Conservation (phyloP, 2,113 vertebrate species). For the Archilochus colubris region DNA sequence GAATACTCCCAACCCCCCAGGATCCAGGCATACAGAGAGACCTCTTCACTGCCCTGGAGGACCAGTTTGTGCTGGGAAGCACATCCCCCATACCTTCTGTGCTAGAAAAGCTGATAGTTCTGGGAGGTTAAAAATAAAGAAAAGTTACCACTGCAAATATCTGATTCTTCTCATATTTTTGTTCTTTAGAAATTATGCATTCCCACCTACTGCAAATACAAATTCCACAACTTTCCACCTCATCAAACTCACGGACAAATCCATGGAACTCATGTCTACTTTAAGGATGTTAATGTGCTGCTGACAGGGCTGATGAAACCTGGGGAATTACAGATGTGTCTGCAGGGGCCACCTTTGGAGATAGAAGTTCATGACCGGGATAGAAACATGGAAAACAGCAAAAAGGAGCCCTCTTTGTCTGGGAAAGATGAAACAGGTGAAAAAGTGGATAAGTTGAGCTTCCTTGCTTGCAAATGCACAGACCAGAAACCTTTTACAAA, state of each 20-base stretch:
- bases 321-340: constrained; percentile 73
- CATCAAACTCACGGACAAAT: constrained; percentile 75
- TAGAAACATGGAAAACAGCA: constrained; percentile 51
- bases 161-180: background rate
- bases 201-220: constrained; percentile 86
- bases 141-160: background rate
- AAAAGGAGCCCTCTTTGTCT: constrained; percentile 46
- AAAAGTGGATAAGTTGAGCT: constrained; percentile 17
- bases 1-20: background rate
- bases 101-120: background rate
- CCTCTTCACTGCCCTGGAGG: background rate
- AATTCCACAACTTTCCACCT: constrained; percentile 68
- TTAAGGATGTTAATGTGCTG: constrained; percentile 84
- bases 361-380: constrained; percentile 88
- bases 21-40: background rate
- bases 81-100: background rate
- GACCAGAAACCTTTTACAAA: constrained; percentile 14
- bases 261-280: constrained; percentile 75
- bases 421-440: constrained; percentile 62
- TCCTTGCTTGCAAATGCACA: constrained; percentile 11
- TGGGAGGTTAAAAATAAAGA: background rate
- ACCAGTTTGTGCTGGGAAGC: background rate
- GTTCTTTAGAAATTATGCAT: constrained; percentile 72
- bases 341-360: constrained; percentile 80
- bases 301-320: constrained; percentile 76